Conservation (phyloP, 2,888 invertebrate genomes). For the Fragum sueziense region DNA sequence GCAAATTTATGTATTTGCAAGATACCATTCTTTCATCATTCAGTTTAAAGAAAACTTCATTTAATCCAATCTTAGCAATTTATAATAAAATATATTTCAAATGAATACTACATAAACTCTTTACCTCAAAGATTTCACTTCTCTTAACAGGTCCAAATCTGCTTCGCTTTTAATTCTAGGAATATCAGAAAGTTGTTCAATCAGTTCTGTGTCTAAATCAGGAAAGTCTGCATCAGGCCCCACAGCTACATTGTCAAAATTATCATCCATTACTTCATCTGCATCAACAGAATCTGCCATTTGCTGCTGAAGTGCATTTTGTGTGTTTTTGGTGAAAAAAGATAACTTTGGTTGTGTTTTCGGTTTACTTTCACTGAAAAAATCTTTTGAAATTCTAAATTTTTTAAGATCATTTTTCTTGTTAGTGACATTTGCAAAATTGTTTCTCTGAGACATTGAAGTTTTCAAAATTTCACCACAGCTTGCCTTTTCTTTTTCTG, state of each 20-base stretch:
- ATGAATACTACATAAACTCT: neutral
- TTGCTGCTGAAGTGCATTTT: neutral
- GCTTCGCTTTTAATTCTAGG: slow-evolving; percentile 47
- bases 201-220: slow-evolving; percentile 39
- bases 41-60: no score
- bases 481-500: neutral
- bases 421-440: neutral
- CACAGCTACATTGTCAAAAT: neutral
- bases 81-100: no score
- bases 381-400: slow-evolving; percentile 8
- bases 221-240: neutral
- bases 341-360: neutral
- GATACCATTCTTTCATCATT: no score
- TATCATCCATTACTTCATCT: neutral
- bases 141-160: slow-evolving; percentile 35
- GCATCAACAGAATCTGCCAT: neutral
- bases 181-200: slow-evolving; percentile 44
- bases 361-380: slow-evolving; percentile 9
- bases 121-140: slow-evolving; percentile 46
- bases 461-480: neutral
- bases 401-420: slow-evolving; percentile 3
- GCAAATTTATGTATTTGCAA: no score
- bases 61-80: no score
- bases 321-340: neutral
- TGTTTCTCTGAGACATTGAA: neutral